Evolutionary conservation across 1,140 invertebrate species (phyloP), one percentile per base, ranked within the genome.

Genomic region (Olivierus martensii): DNA sequence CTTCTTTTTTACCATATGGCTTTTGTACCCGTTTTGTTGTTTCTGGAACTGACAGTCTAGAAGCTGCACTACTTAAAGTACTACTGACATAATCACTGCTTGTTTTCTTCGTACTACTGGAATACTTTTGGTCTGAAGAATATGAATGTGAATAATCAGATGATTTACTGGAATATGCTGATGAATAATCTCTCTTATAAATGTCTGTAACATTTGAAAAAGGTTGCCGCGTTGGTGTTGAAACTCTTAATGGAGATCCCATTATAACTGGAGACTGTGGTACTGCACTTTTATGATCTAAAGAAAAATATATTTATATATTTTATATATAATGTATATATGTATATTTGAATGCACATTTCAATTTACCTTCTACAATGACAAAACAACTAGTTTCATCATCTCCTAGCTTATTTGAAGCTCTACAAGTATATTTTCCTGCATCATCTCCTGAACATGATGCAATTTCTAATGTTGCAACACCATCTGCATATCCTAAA

Each of bases 331-430:
- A n/a, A n/a, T n/a, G n/a, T n/a, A n/a, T n/a, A n/a, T n/a, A n/a
- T n/a, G n/a, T n/a, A n/a, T n/a, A n/a, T n/a, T n/a, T n/a, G n/a
- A n/a, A n/a, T n/a, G n/a, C n/a, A n/a, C n/a, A n/a, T n/a, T n/a
- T 28, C 9, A 28, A 9, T 9, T 28, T 9, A 28, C 28, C 91
- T 84, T 99, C 93, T 63, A 99, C 92, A 63, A 93, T 92, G 28
- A 99, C 86, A 54, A 92, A 84, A 70, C 91, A 96, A 43, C 79
- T 82, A 2, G 93, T 97, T 75, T 96, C 91, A 64, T 94, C 90
- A 18, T 80, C 80, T 60, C 96, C 96, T 57, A 95, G 83, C 17
- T 77, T 75, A 69, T 98, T 99, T 37, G 80, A 83, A 6, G 95
- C 95, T 6, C 86, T 77, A 67, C 93, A 98, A 18, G 78, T 80